phyloP scores from a whole-genome alignment of 2,797 vertebrate genomes.

The Allobates femoralis region DNA sequence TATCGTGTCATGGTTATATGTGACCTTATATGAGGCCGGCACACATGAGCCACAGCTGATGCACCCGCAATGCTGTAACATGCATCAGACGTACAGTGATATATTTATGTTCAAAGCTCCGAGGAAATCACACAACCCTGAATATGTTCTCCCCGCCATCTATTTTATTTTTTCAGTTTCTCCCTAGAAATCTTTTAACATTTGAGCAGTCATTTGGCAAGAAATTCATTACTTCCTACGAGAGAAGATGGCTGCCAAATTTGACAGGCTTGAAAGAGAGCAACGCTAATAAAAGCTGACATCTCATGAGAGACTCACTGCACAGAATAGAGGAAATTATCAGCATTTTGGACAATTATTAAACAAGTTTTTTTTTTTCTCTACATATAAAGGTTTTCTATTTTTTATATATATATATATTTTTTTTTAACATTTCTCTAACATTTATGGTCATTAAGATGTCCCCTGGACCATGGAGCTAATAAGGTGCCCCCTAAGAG shows the following conservation, averaged over 20 bases:
- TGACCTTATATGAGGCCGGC: neutral
- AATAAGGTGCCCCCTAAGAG: too few relatives aligned
- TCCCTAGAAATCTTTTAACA: constrained; percentile 45
- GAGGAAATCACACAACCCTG: constrained; percentile 46
- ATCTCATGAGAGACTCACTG: constrained; percentile 34
- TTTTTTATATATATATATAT: neutral
- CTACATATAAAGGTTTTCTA: neutral
- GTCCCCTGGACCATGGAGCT: neutral
- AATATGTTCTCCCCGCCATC: constrained; percentile 19
- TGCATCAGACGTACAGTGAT: constrained; percentile 24
- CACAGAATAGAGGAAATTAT: constrained; percentile 67
- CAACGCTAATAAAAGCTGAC: constrained; percentile 50
- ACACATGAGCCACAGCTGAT: constrained; percentile 15
- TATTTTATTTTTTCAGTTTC: constrained; percentile 41
- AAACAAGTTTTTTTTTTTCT: neutral
- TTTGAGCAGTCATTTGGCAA: constrained; percentile 52
- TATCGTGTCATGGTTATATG: constrained; percentile 13
- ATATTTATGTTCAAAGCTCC: constrained; percentile 41
- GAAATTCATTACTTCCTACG: constrained; percentile 36
- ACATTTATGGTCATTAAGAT: neutral
- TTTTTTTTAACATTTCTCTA: too few relatives aligned
- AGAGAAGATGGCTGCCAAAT: constrained; percentile 60
- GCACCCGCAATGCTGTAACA: constrained; percentile 9
- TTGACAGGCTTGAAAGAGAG: constrained; percentile 64
- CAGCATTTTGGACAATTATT: constrained; percentile 18